Evolutionary conservation across 2,888 invertebrate genomes (phyloP).

Genomic region (Hetaerina titia): DNA sequence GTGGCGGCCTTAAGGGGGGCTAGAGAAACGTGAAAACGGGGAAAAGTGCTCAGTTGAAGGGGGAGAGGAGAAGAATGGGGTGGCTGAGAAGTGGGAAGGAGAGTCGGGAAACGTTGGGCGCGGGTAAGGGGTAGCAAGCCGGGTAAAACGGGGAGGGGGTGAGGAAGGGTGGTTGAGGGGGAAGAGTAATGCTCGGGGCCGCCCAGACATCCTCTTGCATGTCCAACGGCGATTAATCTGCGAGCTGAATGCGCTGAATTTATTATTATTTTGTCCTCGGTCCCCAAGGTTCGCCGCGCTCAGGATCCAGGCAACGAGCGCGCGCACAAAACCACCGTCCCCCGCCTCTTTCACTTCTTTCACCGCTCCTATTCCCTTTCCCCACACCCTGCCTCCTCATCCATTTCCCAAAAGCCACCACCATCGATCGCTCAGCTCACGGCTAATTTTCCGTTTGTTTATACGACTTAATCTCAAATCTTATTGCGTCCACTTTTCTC

Average conservation of each 20-base stretch:
- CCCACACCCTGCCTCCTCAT: background rate
- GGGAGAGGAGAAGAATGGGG: background rate
- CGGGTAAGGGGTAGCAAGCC: background rate
- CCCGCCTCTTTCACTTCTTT: background rate
- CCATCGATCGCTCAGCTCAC: background rate
- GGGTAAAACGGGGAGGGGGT: background rate
- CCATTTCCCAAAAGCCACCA: background rate
- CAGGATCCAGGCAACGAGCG: background rate
- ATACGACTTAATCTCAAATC: constrained; percentile 49
- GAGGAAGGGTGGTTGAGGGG: background rate
- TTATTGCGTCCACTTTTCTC: constrained; percentile 20
- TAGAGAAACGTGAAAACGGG: background rate
- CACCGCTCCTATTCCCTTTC: background rate
- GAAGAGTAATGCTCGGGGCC: constrained; percentile 47
- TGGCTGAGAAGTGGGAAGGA: background rate
- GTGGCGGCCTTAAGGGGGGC: background rate
- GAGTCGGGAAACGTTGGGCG: no score
- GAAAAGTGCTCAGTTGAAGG: background rate
- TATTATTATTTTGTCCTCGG: constrained; percentile 61
- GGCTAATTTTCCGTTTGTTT: constrained; percentile 55
- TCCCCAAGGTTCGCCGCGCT: constrained; percentile 29
- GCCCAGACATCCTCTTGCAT: constrained; percentile 66
- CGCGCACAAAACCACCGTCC: background rate
- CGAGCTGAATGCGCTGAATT: constrained; percentile 34
- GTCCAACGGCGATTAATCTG: constrained; percentile 59